A percentile compares a stretch with the other conserved stretches of the same genome.
These are phyloP conservation scores for Indicator indicator DNA, from an alignment of 2,113 vertebrate species.

Conservation along the genomic window DNA sequence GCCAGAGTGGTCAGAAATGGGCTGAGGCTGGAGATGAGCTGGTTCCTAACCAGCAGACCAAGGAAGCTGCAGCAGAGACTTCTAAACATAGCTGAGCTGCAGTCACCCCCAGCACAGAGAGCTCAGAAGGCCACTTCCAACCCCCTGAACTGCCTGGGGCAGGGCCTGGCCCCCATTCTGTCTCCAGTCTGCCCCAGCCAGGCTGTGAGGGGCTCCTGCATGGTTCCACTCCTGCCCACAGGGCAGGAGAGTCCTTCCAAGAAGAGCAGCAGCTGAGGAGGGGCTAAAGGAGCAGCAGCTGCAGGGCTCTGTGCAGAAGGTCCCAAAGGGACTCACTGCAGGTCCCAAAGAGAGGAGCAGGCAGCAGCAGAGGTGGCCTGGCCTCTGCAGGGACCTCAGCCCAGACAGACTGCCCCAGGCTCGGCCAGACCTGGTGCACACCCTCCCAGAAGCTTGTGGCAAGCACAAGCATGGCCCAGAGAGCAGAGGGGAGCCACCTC, in stretches of 20 bases:
- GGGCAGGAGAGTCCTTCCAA: neutral
- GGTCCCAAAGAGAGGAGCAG: neutral
- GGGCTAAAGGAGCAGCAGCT: neutral
- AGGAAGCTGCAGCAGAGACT: conserved; percentile 36
- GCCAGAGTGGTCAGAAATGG: conserved; percentile 53
- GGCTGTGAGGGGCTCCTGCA: neutral
- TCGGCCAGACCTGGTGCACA: neutral
- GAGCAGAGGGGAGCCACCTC: neutral
- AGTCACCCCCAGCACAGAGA: too few relatives aligned
- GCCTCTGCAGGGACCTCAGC: neutral
- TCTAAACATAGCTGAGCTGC: conserved; percentile 23
- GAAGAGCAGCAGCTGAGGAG: neutral
- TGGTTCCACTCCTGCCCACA: neutral
- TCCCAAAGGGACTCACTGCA: too few relatives aligned
- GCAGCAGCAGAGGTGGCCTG: neutral
- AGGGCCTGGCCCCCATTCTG: neutral
- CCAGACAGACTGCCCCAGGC: neutral
- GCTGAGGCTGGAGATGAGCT: conserved; percentile 53
- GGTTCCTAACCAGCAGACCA: conserved; percentile 36
- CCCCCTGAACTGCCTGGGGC: neutral
- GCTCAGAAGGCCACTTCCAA: neutral
- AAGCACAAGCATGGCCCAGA: neutral
- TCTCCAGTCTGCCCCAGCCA: too few relatives aligned
- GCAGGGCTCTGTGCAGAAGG: too few relatives aligned
- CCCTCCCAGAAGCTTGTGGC: neutral